A percentile compares a stretch with the other conserved stretches of the same genome.
Evolutionary conservation across 2,888 invertebrate species (phyloP).

Genomic region (Plutella xylostella): DNA sequence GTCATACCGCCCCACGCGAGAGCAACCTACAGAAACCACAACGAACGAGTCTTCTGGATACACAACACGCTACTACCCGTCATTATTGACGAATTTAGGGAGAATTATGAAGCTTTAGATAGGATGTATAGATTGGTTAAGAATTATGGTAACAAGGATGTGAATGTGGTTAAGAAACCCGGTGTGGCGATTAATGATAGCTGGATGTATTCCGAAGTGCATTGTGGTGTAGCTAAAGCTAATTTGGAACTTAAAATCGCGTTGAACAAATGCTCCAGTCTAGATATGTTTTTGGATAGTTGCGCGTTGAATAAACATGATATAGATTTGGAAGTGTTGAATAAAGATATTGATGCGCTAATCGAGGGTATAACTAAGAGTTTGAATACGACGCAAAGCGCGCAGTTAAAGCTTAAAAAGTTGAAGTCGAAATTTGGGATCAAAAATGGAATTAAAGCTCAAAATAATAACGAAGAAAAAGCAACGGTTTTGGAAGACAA

Average conservation of each 20-base stretch:
- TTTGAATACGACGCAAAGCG: constrained; percentile 39
- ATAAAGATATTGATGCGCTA: constrained; percentile 49
- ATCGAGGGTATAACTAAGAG: constrained; percentile 47
- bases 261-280: constrained; percentile 40
- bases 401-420: constrained; percentile 49
- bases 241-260: constrained; percentile 50
- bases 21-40: constrained; percentile 46
- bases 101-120: constrained; percentile 40
- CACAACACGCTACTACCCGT: constrained; percentile 39
- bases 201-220: constrained; percentile 58
- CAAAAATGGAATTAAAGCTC: constrained; percentile 18
- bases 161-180: constrained; percentile 29
- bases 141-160: constrained; percentile 40
- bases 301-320: constrained; percentile 49
- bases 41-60: constrained; percentile 55
- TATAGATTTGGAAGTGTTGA: constrained; percentile 39
- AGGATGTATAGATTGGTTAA: constrained; percentile 54
- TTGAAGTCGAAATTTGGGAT: constrained; percentile 34
- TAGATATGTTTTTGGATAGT: constrained; percentile 55
- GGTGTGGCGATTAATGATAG: constrained; percentile 36
- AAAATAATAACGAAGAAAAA: constrained; percentile 23
- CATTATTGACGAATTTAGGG: constrained; percentile 33
- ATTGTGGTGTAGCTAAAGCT: constrained; percentile 43
- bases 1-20: constrained; percentile 28
- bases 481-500: constrained; percentile 19